Conservation (phyloP, 2,888 invertebrate species). For the Drosophila formosana region DNA sequence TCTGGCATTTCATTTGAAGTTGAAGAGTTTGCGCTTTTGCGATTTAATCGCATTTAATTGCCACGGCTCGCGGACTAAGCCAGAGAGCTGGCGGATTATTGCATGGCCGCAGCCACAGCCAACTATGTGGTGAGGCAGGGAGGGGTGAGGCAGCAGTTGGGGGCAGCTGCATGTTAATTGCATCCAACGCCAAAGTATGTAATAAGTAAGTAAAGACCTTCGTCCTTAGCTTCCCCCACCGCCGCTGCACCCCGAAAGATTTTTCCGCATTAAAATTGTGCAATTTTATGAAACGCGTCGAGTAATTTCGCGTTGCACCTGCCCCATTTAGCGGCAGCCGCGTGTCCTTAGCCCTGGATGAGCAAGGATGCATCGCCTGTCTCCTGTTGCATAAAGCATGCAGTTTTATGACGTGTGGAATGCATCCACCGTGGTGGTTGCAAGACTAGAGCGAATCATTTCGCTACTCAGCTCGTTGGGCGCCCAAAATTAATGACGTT, state of each 20-base stretch:
- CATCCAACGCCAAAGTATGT: conserved; percentile 57
- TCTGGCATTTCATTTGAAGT: conserved; percentile 72
- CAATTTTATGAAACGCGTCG: conserved; percentile 51
- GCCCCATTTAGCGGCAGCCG: conserved; percentile 28
- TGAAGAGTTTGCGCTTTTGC: conserved; percentile 72
- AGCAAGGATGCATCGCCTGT: neutral
- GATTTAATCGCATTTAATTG: conserved; percentile 78
- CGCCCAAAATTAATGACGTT: conserved; percentile 72
- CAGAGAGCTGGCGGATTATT: conserved; percentile 48
- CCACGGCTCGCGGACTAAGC: conserved; percentile 57
- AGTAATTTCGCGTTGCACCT: conserved; percentile 38
- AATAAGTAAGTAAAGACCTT: conserved; percentile 23
- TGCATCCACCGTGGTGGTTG: conserved; percentile 25
- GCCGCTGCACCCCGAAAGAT: conserved; percentile 65
- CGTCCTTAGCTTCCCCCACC: conserved; percentile 10
- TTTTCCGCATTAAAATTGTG: conserved; percentile 62
- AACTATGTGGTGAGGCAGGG: neutral
- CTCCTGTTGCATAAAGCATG: conserved; percentile 26
- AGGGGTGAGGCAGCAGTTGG: conserved; percentile 11
- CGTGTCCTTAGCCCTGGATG: conserved; percentile 23
- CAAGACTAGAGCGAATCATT: conserved; percentile 28
- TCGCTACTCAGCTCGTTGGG: conserved; percentile 6
- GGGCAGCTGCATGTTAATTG: conserved; percentile 69
- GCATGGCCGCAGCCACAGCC: conserved; percentile 21
- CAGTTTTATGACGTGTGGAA: conserved; percentile 51